Evolutionary conservation across 1,140 invertebrate genomes (phyloP).

Genomic region (Stenopsyche tienmushanensis): DNA sequence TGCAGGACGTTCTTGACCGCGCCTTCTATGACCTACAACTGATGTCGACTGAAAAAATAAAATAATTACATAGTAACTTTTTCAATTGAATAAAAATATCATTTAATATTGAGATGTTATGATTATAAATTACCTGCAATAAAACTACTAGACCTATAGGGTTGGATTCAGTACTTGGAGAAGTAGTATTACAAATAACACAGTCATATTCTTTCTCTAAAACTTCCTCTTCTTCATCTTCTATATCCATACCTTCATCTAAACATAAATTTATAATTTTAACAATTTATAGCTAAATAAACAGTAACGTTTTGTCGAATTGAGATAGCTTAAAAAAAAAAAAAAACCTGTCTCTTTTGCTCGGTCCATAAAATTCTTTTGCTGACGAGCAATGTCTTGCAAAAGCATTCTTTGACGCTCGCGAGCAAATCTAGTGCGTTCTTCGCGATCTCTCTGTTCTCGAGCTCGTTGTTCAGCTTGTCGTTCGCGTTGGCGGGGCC

Average conservation of each 20-base stretch:
- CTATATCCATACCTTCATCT: slow-evolving; percentile 69
- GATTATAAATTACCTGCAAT: slow-evolving; percentile 64
- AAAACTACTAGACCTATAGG: slow-evolving; percentile 90
- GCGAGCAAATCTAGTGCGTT: slow-evolving; percentile 77
- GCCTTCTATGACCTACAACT: slow-evolving; percentile 74
- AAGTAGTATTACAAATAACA: slow-evolving; percentile 92
- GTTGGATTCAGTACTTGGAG: slow-evolving; percentile 79
- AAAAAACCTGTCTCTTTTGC: slow-evolving; percentile 66
- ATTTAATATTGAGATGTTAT: slow-evolving; percentile 33
- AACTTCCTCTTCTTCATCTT: slow-evolving; percentile 63
- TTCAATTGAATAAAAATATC: neutral
- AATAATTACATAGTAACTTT: slow-evolving; percentile 9
- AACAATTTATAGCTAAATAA: neutral
- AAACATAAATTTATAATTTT: slow-evolving; percentile 22
- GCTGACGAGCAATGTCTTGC: slow-evolving; percentile 88
- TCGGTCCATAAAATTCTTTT: slow-evolving; percentile 89
- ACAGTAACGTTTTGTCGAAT: neutral
- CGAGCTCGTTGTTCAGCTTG: slow-evolving; percentile 72
- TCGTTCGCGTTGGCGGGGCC: slow-evolving; percentile 75
- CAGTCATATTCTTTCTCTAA: slow-evolving; percentile 83
- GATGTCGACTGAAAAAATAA: slow-evolving; percentile 67
- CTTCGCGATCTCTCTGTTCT: slow-evolving; percentile 75
- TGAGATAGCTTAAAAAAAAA: neutral
- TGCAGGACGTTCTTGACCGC: slow-evolving; percentile 43
- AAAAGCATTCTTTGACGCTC: slow-evolving; percentile 90